These are phyloP conservation scores for Salvelinus fontinalis DNA, from an alignment of 2,113 vertebrate species.

Conservation along the genomic window DNA sequence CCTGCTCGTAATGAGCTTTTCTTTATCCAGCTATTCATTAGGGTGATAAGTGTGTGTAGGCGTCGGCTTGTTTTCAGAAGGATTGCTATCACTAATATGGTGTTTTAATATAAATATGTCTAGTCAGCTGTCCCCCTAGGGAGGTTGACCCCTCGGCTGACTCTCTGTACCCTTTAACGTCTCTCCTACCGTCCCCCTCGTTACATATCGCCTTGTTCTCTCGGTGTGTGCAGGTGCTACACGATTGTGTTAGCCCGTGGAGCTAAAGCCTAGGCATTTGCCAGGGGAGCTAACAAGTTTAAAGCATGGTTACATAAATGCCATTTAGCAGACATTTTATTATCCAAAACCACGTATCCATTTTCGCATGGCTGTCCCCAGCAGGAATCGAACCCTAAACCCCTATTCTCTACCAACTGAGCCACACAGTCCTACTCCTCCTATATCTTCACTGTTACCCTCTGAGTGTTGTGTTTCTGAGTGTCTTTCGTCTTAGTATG, in stretches of 20 bases:
- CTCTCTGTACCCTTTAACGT: not conserved
- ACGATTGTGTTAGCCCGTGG: too few relatives aligned
- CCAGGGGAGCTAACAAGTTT: too few relatives aligned
- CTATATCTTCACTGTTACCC: too few relatives aligned
- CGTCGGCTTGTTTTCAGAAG: not conserved
- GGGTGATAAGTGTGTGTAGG: conserved; percentile 7
- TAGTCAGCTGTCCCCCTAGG: conserved; percentile 1
- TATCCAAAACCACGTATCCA: too few relatives aligned
- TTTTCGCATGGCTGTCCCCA: too few relatives aligned
- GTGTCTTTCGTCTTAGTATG: conserved; percentile 61
- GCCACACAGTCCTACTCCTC: too few relatives aligned
- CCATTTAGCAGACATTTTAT: too few relatives aligned
- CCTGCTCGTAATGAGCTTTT: conserved; percentile 13
- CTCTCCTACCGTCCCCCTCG: too few relatives aligned
- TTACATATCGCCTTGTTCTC: not conserved
- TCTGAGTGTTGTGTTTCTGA: conserved; percentile 1
- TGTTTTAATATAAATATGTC: not conserved
- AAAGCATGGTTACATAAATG: too few relatives aligned
- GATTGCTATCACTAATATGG: not conserved
- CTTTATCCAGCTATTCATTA: conserved; percentile 16
- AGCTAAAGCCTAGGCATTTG: too few relatives aligned
- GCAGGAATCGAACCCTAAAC: too few relatives aligned
- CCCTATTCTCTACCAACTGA: too few relatives aligned
- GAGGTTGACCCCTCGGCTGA: not conserved
- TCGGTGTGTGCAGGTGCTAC: not conserved